Conservation (phyloP, 2,113 vertebrate species). For the Sturnira hondurensis region DNA sequence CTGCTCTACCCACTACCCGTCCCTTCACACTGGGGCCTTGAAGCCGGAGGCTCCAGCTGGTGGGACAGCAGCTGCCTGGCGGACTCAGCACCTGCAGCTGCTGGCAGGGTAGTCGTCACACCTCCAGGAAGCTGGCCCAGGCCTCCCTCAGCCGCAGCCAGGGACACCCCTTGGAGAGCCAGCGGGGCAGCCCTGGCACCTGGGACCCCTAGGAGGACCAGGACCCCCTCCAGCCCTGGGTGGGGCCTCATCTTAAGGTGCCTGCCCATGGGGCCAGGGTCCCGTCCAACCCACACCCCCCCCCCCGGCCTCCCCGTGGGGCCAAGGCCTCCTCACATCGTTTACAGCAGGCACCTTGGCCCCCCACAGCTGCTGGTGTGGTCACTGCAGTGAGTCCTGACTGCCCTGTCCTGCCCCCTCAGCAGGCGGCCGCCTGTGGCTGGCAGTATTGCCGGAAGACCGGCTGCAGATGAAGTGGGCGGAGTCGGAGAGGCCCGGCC, state of each 20-base stretch:
- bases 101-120: not conserved
- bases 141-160: not conserved
- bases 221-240: not conserved
- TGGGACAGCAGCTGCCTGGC: not conserved
- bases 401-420: not conserved
- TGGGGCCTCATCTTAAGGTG: accelerated
- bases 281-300: too few species aligned
- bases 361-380: too few species aligned
- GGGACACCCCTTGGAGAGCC: not conserved
- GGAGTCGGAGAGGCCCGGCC: slow-evolving; percentile 85
- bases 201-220: accelerated
- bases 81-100: slow-evolving; percentile 16
- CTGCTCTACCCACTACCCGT: not conserved
- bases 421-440: slow-evolving; percentile 85
- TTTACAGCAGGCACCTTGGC: accelerated
- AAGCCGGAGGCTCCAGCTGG: not conserved
- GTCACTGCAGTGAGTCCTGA: accelerated
- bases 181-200: not conserved
- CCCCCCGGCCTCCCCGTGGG: not conserved
- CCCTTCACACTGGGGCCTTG: not conserved
- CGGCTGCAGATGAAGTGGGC: slow-evolving; percentile 96
- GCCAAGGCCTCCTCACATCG: not conserved
- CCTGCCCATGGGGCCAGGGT: not conserved
- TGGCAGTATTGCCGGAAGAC: slow-evolving; percentile 91
- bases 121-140: not conserved